Percentiles rank a stretch among this genome's conserved stretches.
These are phyloP conservation scores for Abrostola tripartita DNA, from an alignment of 2,888 invertebrate species.

Conservation along the genomic window DNA sequence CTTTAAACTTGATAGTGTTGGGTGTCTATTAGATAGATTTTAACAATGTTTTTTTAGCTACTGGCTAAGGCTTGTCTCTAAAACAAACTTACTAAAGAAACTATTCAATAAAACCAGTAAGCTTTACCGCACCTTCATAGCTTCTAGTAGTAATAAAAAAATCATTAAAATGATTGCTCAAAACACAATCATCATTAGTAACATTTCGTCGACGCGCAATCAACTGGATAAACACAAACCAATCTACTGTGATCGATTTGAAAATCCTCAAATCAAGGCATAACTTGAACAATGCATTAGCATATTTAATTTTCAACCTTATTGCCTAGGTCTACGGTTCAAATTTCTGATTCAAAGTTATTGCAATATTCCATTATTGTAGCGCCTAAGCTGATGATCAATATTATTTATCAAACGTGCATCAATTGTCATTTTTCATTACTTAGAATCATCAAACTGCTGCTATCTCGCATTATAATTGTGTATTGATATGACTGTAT, in stretches of 20 bases:
- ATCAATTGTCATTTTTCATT: conserved; percentile 31
- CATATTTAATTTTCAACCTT: conserved; percentile 21
- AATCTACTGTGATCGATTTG: conserved; percentile 51
- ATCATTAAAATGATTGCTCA: conserved; percentile 27
- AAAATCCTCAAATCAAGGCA: conserved; percentile 48
- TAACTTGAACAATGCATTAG: conserved; percentile 4
- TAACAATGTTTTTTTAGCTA: no score
- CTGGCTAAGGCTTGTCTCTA: no score
- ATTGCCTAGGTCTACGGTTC: conserved; percentile 10
- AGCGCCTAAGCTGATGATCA: conserved; percentile 24
- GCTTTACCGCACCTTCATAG: neutral
- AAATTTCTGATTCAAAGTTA: conserved; percentile 11
- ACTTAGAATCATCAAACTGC: conserved; percentile 10
- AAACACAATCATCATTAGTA: conserved; percentile 51
- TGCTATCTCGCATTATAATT: neutral
- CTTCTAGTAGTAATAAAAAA: conserved; percentile 14
- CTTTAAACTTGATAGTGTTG: no score
- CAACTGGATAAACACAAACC: conserved; percentile 54
- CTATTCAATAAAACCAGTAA: no score
- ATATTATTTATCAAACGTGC: conserved; percentile 34
- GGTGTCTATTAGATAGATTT: no score
- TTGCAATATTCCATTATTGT: conserved; percentile 28
- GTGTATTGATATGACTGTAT: neutral
- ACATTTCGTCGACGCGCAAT: conserved; percentile 45
- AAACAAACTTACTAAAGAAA: no score